Evolutionary conservation across 1,140 invertebrate genomes (phyloP).

Genomic region (Wiebesia pumilae): DNA sequence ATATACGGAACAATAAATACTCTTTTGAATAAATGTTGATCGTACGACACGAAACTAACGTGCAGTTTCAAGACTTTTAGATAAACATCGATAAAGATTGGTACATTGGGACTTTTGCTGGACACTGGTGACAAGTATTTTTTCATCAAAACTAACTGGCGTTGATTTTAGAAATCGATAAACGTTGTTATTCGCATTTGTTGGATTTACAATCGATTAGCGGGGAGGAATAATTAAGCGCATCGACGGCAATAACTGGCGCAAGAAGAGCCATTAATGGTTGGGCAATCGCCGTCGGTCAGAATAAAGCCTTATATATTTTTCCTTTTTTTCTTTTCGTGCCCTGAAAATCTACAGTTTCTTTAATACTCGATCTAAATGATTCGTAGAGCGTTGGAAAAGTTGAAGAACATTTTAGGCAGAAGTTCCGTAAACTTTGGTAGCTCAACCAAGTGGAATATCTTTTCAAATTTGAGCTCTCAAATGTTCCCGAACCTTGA

Average conservation of each 20-base stretch:
- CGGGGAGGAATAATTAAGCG: too few relatives aligned
- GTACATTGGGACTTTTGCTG: too few relatives aligned
- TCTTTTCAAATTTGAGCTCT: constrained; percentile 6
- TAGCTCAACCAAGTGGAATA: background rate
- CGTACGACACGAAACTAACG: background rate
- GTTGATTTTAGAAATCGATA: too few relatives aligned
- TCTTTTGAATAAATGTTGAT: background rate
- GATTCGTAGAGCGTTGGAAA: background rate
- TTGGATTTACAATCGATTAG: too few relatives aligned
- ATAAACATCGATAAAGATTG: too few relatives aligned
- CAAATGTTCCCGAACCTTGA: background rate
- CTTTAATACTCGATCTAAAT: background rate
- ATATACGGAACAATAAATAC: background rate
- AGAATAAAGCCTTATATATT: background rate
- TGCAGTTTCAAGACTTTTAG: too few relatives aligned
- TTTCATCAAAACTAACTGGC: too few relatives aligned
- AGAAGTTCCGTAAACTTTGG: background rate
- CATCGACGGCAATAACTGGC: background rate
- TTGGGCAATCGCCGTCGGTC: background rate
- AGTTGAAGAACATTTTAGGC: background rate
- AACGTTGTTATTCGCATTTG: too few relatives aligned
- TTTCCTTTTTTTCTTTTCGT: too few relatives aligned
- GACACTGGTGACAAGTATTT: too few relatives aligned
- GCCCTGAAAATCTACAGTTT: background rate
- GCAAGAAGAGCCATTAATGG: background rate